A percentile compares a stretch with the other conserved stretches of the same genome.
phyloP scores from a whole-genome alignment of 1,140 invertebrate genomes.

The Drosophila varians region DNA sequence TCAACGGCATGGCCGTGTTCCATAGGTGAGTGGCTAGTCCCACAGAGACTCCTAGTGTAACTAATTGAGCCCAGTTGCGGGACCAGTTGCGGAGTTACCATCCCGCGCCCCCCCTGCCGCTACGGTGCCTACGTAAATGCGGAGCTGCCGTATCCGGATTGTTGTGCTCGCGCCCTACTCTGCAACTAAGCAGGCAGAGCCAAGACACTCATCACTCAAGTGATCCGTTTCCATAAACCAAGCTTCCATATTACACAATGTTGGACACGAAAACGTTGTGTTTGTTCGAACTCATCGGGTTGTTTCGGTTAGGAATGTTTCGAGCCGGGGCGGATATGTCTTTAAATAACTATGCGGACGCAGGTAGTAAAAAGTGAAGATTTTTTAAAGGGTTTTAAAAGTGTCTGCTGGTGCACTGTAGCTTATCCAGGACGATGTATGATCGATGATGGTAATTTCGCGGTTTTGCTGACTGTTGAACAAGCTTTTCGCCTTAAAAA shows the following conservation, averaged over 20 bases:
- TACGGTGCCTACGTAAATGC: conserved; percentile 9
- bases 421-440: conserved; percentile 53
- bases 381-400: no score
- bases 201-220: not conserved
- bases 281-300: not conserved
- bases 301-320: not conserved
- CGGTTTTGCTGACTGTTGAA: conserved; percentile 19
- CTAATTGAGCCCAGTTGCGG: conserved; percentile 6
- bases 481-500: conserved; percentile 11
- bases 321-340: conserved; percentile 4
- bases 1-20: conserved; percentile 21
- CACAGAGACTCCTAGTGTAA: not conserved
- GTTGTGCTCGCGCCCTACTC: conserved; percentile 26
- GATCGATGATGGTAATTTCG: conserved; percentile 31
- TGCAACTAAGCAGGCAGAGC: conserved; percentile 25
- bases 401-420: not conserved
- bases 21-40: conserved; percentile 35
- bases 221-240: not conserved
- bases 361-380: conserved; percentile 15
- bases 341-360: conserved; percentile 26
- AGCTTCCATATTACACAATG: not conserved
- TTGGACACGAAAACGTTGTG: not conserved
- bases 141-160: conserved; percentile 43
- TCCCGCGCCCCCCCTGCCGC: conserved; percentile 3
- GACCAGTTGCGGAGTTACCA: conserved; percentile 52